phyloP scores from a whole-genome alignment of 2,797 vertebrate genomes.

The Halcyon chelicuti region DNA sequence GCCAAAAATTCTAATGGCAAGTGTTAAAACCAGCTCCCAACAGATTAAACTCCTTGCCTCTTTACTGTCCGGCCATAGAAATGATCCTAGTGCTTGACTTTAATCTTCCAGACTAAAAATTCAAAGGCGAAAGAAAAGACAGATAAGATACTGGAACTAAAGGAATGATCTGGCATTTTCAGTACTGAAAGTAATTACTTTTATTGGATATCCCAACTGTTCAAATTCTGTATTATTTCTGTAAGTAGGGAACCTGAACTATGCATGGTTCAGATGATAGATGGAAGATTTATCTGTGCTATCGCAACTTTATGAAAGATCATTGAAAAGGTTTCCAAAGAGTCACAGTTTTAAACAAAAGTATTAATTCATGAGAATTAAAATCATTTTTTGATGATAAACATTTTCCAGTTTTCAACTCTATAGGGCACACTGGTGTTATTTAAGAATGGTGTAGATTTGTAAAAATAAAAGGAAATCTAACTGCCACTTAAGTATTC shows the following conservation, averaged over 20 bases:
- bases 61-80: neutral
- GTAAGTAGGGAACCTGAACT: neutral
- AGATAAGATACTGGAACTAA: neutral
- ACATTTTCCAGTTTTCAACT: neutral
- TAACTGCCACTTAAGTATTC: neutral
- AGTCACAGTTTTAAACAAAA: neutral
- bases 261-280: neutral
- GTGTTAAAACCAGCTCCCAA: neutral
- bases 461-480: neutral
- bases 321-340: neutral
- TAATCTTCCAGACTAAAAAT: neutral
- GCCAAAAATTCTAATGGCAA: neutral
- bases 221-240: neutral
- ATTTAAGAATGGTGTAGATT: neutral
- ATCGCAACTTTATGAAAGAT: neutral
- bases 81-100: neutral
- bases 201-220: neutral
- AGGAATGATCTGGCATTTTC: neutral
- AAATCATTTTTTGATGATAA: neutral
- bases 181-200: neutral
- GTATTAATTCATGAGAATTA: neutral
- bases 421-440: neutral
- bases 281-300: fast-evolving
- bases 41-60: neutral
- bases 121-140: neutral